phyloP scores from a whole-genome alignment of 2,113 vertebrate species.

The Entosphenus tridentatus region DNA sequence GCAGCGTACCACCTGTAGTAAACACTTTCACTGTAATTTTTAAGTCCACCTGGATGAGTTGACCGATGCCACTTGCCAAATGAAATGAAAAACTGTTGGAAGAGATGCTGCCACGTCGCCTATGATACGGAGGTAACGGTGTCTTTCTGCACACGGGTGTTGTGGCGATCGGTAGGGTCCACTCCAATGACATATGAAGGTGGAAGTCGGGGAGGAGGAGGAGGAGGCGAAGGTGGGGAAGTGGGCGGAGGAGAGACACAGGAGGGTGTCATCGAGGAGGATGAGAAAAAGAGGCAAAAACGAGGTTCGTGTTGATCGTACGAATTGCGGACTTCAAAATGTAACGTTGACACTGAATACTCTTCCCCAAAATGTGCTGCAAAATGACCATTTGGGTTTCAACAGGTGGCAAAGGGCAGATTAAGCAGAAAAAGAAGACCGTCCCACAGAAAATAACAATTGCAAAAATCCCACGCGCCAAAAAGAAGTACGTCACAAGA shows the following conservation, averaged over 20 bases:
- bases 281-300: conserved; percentile 97
- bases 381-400: conserved; percentile 8
- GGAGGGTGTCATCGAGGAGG: conserved; percentile 32
- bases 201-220: conserved; percentile 57
- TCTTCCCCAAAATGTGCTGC: conserved; percentile 7
- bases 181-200: conserved; percentile 29
- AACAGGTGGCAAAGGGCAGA: conserved; percentile 78
- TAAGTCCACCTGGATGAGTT: too few species aligned
- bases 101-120: not conserved
- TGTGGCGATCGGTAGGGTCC: conserved; percentile 5
- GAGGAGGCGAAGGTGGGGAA: conserved; percentile 46
- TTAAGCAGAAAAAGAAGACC: conserved; percentile 98
- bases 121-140: too few species aligned
- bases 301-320: conserved; percentile 37
- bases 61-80: too few species aligned
- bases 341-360: not conserved
- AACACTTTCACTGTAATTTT: too few species aligned
- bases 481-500: conserved; percentile 95
- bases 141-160: not conserved
- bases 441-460: conserved; percentile 87
- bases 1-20: too few species aligned
- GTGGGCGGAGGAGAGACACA: conserved; percentile 26
- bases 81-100: not conserved
- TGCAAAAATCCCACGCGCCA: conserved; percentile 95
- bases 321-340: not conserved